A percentile compares a stretch with the other conserved stretches of the same genome.
Evolutionary conservation across 2,888 invertebrate species (phyloP).

Genomic region (Lithophane semibrunnea): DNA sequence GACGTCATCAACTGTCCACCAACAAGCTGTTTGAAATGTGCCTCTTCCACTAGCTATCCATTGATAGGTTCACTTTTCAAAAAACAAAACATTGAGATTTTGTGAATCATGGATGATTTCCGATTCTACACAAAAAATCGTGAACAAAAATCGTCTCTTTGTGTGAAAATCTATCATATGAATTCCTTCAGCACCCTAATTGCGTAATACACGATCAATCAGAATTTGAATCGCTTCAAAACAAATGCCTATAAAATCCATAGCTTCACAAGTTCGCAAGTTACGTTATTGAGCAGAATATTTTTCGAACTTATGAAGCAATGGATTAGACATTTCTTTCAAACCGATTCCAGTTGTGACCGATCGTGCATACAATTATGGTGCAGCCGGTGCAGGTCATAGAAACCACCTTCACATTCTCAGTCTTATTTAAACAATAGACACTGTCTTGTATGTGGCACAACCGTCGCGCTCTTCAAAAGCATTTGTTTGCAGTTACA

Average conservation of each 20-base stretch:
- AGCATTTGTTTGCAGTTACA: constrained; percentile 46
- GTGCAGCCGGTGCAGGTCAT: not conserved
- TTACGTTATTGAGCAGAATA: too few species aligned
- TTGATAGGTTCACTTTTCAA: not conserved
- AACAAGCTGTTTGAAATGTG: not conserved
- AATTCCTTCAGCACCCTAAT: not conserved
- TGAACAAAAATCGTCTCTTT: not conserved
- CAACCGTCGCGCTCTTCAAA: constrained; percentile 33
- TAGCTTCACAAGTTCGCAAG: too few species aligned
- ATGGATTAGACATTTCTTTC: too few species aligned
- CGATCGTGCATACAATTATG: too few species aligned
- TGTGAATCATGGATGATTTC: not conserved
- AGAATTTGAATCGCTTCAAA: too few species aligned
- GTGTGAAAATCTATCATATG: not conserved
- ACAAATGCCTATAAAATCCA: too few species aligned
- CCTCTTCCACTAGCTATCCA: not conserved
- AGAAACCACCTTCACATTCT: constrained; percentile 4
- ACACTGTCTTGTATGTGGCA: constrained; percentile 23
- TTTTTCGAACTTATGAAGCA: too few species aligned
- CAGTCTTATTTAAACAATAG: constrained; percentile 22
- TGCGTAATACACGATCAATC: too few species aligned
- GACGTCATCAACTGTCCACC: not conserved
- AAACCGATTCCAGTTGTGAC: too few species aligned
- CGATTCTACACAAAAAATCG: not conserved
- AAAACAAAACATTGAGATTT: not conserved